Conservation (phyloP, 1,140 invertebrate genomes). For the Atta texana region DNA sequence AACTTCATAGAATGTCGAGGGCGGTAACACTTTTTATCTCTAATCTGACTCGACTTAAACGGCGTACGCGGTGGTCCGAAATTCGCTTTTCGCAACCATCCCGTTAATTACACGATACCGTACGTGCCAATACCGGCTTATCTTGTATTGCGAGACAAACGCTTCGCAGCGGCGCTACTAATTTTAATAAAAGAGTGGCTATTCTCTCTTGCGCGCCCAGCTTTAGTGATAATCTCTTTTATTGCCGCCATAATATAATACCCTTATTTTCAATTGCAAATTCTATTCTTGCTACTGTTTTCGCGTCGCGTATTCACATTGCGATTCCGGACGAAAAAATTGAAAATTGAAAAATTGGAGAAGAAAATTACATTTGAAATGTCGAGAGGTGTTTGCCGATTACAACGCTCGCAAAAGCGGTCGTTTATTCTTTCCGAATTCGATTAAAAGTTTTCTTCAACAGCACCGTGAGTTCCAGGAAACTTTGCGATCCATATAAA, state of each 20-base stretch:
- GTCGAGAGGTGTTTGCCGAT: not conserved
- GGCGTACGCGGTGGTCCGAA: constrained; percentile 6
- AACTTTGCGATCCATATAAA: not conserved
- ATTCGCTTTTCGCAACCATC: constrained; percentile 2
- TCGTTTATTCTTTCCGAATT: constrained; percentile 24
- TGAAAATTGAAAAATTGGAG: no score
- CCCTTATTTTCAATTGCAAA: constrained; percentile 10
- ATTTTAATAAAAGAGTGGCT: constrained; percentile 45
- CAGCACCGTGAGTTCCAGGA: not conserved
- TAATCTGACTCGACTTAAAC: constrained; percentile 34
- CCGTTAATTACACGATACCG: constrained; percentile 26
- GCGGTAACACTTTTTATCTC: constrained; percentile 43
- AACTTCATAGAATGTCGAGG: constrained; percentile 42
- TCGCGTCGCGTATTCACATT: not conserved
- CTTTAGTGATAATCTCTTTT: constrained; percentile 29
- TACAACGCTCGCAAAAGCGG: not conserved
- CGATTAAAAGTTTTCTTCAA: constrained; percentile 50
- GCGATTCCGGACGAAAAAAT: not conserved
- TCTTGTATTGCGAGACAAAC: constrained; percentile 1
- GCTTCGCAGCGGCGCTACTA: constrained; percentile 18
- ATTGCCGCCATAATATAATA: constrained; percentile 17
- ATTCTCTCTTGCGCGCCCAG: not conserved
- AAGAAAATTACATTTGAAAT: constrained; percentile 16
- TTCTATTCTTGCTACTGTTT: not conserved
- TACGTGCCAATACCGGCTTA: constrained; percentile 27